Conservation (phyloP, 1,140 invertebrate genomes). For the Cherax quadricarinatus region DNA sequence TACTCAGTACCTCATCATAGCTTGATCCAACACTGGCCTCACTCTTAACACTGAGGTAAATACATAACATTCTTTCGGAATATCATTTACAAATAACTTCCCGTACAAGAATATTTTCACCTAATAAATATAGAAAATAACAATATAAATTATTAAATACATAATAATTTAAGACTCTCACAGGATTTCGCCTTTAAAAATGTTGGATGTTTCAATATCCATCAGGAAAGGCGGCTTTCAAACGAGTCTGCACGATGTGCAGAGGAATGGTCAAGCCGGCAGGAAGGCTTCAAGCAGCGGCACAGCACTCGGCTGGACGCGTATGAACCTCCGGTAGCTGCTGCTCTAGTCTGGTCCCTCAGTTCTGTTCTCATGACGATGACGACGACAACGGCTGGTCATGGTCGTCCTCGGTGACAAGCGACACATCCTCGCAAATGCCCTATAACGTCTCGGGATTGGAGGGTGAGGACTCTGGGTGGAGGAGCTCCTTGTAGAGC, state of each 20-base stretch:
- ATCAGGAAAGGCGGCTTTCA: background rate
- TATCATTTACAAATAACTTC: slow-evolving; percentile 10
- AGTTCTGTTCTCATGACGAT: background rate
- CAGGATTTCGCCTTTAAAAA: slow-evolving; percentile 3
- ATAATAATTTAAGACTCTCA: slow-evolving; percentile 19
- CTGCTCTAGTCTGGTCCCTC: slow-evolving; percentile 9
- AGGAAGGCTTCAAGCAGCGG: background rate
- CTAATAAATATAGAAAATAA: slow-evolving; percentile 26
- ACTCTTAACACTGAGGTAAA: background rate
- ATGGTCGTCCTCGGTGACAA: background rate
- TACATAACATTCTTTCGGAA: slow-evolving; percentile 1
- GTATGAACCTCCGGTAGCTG: background rate
- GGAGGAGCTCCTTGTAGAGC: slow-evolving; percentile 78
- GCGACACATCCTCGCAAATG: slow-evolving; percentile 23
- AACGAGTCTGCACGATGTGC: background rate
- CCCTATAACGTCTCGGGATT: slow-evolving; percentile 65
- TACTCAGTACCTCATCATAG: background rate
- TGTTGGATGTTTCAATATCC: background rate
- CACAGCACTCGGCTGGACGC: background rate
- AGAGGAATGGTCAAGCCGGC: background rate
- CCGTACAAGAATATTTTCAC: slow-evolving; percentile 34
- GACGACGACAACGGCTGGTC: background rate
- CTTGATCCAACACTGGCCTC: background rate
- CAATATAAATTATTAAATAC: slow-evolving; percentile 46
- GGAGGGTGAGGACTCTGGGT: slow-evolving; percentile 74